Conservation (phyloP, 1,140 invertebrate genomes). For the Ceratina japonica region DNA sequence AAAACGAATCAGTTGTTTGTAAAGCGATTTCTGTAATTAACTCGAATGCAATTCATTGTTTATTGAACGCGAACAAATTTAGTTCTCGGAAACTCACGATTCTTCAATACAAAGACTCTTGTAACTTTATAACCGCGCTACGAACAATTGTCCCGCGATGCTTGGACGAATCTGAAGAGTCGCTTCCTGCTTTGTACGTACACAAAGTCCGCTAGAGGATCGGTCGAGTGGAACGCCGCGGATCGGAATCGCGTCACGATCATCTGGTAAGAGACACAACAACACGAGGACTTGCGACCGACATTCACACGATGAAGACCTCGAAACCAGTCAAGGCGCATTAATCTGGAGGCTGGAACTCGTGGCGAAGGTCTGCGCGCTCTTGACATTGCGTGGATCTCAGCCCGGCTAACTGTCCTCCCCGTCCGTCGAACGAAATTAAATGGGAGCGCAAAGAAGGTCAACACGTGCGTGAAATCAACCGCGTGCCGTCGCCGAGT, state of each 20-base stretch:
- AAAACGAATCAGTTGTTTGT: not conserved
- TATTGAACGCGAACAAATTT: not conserved
- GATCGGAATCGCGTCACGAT: not conserved
- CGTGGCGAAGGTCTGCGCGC: slow-evolving; percentile 7
- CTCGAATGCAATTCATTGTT: not conserved
- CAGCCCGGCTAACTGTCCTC: not conserved
- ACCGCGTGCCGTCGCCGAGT: not conserved
- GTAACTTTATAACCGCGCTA: no score
- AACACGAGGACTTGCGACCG: not conserved
- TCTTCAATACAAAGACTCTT: no score
- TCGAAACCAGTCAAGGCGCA: slow-evolving; percentile 7
- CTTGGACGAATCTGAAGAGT: not conserved
- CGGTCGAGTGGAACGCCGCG: not conserved
- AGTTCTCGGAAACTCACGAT: not conserved
- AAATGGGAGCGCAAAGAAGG: slow-evolving; percentile 35
- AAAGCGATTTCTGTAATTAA: not conserved
- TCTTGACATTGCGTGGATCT: slow-evolving; percentile 38
- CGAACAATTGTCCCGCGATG: no score
- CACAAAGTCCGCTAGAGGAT: not conserved
- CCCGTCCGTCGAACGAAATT: slow-evolving; percentile 39
- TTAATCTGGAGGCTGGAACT: slow-evolving; percentile 21
- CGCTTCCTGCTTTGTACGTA: no score
- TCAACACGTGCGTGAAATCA: slow-evolving; percentile 26
- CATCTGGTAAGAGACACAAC: not conserved
- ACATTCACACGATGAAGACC: not conserved